Base-by-base conservation (phyloP, 2,888 invertebrate species). In the Linyphia triangularis region DNA sequence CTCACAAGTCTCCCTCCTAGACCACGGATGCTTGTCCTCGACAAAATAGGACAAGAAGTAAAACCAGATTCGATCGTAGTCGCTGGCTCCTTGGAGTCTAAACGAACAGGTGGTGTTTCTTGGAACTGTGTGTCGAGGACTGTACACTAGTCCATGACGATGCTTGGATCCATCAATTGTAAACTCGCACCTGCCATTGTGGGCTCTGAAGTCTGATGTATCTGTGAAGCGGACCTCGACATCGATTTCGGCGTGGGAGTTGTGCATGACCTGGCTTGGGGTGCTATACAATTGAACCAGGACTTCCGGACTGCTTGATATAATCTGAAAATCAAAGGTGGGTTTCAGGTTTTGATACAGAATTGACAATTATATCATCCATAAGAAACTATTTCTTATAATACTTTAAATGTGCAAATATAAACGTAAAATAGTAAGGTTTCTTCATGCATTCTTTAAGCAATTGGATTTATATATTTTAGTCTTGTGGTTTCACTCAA, bases 1-100 rank as follows among this genome's bases (percentile, higher is more conserved):
- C 63, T 90, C 90, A 37, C 91, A 91, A n/a, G 89, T 90, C 65
- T 91, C 91, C 16, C 89, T 77, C 13, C 81, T 40, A 0, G 90
- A 89, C 91, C 91, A 91, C 22, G 88, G 90, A 57, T 90, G 89
- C 9, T 75, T 83, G 78, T 91, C 96, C 92, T 96, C 95, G 91
- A 96, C 96, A 91, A 95, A 96, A 93, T 96, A 97, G 90, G 96
- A 96, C 90, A 96, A 95, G 92, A 97, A 97, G 93, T 96, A 97
- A 91, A 97, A 94, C 97, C 97, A 97, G 82, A 97, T 95, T n/a
- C 89, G 70, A 73, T 91, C 90, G n/a, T 84, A 78, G 61, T 91
- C 90, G n/a, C 69, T 81, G 10, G 81, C 78, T 91, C 94, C 94
- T 93, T 94, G 94, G 92, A 96, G 96, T 92, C 95, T 95, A 93